A percentile compares a stretch with the other conserved stretches of the same genome.
phyloP scores from a whole-genome alignment of 2,797 vertebrate species.

The Hypotaenidia okinawae region DNA sequence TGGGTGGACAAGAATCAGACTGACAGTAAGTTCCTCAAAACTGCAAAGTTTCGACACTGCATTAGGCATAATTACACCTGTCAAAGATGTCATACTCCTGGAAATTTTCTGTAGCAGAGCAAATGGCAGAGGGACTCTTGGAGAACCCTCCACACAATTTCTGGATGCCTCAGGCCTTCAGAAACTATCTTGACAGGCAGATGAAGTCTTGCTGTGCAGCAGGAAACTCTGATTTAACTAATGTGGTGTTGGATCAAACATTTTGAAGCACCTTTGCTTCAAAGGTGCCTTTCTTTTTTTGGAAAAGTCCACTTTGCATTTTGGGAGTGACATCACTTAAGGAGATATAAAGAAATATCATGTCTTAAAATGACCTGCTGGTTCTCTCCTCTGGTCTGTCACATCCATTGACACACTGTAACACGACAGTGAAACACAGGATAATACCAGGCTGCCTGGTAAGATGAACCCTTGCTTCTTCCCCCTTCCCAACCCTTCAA shows the following conservation, averaged over 20 bases:
- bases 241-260: background rate
- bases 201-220: background rate
- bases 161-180: background rate
- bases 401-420: background rate
- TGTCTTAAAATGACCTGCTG: background rate
- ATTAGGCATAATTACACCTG: slow-evolving; percentile 41
- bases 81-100: background rate
- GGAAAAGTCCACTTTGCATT: background rate
- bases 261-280: background rate
- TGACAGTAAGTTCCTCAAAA: background rate
- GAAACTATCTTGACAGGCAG: background rate
- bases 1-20: slow-evolving; percentile 46
- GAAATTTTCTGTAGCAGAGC: slow-evolving; percentile 4
- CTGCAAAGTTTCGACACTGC: background rate
- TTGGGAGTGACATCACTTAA: background rate
- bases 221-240: background rate
- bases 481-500: background rate
- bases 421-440: background rate
- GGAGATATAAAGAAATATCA: background rate
- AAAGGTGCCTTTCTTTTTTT: background rate
- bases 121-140: background rate
- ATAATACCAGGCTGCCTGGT: background rate
- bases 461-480: background rate
- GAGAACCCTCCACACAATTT: background rate
- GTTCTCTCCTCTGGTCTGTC: background rate